Percentiles rank a stretch among this genome's conserved stretches.
phyloP scores from a whole-genome alignment of 2,888 invertebrate species.

The Kryphioiulus occultus region DNA sequence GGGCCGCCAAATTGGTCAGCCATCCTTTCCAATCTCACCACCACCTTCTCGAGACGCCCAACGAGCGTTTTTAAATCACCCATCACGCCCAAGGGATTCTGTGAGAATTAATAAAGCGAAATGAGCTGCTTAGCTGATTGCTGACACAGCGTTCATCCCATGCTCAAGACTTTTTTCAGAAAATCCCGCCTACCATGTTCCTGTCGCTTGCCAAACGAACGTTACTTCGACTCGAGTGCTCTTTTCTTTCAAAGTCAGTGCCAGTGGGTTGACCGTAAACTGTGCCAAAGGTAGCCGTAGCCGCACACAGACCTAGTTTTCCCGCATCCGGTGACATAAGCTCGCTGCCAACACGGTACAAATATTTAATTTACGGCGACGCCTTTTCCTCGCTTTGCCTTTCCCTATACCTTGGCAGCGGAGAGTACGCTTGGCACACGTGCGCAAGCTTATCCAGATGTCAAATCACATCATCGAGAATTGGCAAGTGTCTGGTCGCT shows the following conservation, averaged over 20 bases:
- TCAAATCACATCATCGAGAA: neutral
- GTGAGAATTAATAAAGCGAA: neutral
- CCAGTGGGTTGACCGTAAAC: neutral
- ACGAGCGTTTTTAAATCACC: conserved; percentile 13
- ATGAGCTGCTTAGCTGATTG: neutral
- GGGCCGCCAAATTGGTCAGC: conserved; percentile 36
- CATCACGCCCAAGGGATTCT: neutral
- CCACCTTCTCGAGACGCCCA: neutral
- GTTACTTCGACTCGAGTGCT: neutral
- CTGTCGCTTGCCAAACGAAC: neutral
- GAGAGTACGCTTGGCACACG: conserved; percentile 1
- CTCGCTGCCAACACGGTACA: neutral
- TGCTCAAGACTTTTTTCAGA: neutral
- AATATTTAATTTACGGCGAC: neutral
- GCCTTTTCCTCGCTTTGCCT: neutral
- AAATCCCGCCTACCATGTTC: neutral
- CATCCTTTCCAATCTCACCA: neutral
- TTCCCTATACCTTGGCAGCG: neutral
- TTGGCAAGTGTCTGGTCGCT: neutral
- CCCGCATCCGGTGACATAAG: conserved; percentile 9
- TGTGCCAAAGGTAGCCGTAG: neutral
- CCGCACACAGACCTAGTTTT: neutral
- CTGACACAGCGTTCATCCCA: neutral
- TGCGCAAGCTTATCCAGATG: conserved; percentile 8
- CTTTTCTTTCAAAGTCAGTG: conserved; percentile 3